Conservation (phyloP, 2,113 vertebrate genomes). For the Dolichallabes microphthalmus region DNA sequence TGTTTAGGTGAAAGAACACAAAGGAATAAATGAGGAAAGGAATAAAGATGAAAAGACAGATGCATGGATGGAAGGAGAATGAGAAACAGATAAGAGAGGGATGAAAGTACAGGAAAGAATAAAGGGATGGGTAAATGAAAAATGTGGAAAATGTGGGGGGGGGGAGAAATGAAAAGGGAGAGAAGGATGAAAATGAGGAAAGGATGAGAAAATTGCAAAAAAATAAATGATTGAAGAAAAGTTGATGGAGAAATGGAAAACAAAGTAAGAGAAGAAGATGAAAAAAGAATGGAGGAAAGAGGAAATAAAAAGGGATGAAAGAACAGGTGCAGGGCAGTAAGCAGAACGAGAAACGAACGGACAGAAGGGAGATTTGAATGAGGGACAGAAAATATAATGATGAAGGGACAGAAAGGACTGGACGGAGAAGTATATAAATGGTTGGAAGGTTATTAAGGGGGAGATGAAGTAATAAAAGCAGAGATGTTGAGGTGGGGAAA, state of each 20-base stretch:
- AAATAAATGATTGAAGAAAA: no score
- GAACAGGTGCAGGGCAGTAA: neutral
- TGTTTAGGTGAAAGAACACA: no score
- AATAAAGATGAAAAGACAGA: neutral
- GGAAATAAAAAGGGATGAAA: no score
- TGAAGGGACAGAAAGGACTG: conserved; percentile 32
- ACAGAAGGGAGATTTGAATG: neutral
- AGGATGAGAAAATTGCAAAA: neutral
- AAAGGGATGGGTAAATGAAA: conserved; percentile 3
- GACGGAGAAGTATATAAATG: neutral
- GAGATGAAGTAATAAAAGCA: neutral
- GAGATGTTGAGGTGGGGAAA: neutral
- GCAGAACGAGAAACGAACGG: neutral
- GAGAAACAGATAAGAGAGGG: neutral
- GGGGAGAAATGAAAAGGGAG: neutral
- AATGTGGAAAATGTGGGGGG: neutral
- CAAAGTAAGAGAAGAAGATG: neutral
- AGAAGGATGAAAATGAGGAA: neutral
- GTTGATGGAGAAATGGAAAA: neutral
- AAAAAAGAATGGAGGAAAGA: neutral
- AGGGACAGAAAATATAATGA: no score
- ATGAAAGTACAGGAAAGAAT: neutral
- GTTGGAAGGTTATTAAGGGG: neutral
- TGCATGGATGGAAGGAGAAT: neutral
- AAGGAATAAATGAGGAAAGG: neutral